Conservation (phyloP, 2,888 invertebrate species). For the Drosophila paracracens region DNA sequence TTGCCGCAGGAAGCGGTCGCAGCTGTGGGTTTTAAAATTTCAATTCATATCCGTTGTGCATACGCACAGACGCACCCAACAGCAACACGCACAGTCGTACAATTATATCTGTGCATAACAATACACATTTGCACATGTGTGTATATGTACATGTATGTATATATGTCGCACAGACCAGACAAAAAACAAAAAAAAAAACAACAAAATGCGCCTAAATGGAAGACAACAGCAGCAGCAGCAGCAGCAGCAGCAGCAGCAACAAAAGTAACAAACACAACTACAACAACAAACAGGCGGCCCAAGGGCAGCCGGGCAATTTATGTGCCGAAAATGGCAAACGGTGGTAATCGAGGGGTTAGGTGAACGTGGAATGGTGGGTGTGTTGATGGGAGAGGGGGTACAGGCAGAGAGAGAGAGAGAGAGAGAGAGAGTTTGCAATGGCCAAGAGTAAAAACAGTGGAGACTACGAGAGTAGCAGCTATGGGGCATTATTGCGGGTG, state of each 20-base stretch:
- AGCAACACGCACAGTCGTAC: slow-evolving; percentile 15
- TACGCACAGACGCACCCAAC: slow-evolving; percentile 57
- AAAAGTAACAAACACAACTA: slow-evolving; percentile 36
- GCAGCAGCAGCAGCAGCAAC: slow-evolving; percentile 22
- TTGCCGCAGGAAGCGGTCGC: slow-evolving; percentile 82
- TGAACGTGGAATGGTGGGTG: neutral
- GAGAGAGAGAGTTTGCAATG: neutral
- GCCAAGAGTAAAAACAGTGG: slow-evolving; percentile 18
- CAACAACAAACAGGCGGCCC: slow-evolving; percentile 47
- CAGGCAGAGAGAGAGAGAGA: neutral
- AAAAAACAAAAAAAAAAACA: slow-evolving; percentile 40
- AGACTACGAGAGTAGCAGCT: slow-evolving; percentile 1
- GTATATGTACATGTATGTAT: neutral
- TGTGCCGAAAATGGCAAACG: slow-evolving; percentile 71
- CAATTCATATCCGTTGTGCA: slow-evolving; percentile 80
- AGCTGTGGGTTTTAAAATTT: slow-evolving; percentile 82
- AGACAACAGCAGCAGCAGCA: slow-evolving; percentile 59
- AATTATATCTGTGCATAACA: slow-evolving; percentile 40
- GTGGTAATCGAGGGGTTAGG: slow-evolving; percentile 10
- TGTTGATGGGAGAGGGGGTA: neutral
- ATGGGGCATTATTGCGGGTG: slow-evolving; percentile 46
- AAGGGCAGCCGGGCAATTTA: slow-evolving; percentile 63
- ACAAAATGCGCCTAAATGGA: slow-evolving; percentile 74
- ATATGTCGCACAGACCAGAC: slow-evolving; percentile 19
- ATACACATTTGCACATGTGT: slow-evolving; percentile 19